Percentiles rank a stretch among this genome's conserved stretches.
Evolutionary conservation across 2,113 vertebrate species (phyloP).

Genomic region (Chloropsis cyanopogon): DNA sequence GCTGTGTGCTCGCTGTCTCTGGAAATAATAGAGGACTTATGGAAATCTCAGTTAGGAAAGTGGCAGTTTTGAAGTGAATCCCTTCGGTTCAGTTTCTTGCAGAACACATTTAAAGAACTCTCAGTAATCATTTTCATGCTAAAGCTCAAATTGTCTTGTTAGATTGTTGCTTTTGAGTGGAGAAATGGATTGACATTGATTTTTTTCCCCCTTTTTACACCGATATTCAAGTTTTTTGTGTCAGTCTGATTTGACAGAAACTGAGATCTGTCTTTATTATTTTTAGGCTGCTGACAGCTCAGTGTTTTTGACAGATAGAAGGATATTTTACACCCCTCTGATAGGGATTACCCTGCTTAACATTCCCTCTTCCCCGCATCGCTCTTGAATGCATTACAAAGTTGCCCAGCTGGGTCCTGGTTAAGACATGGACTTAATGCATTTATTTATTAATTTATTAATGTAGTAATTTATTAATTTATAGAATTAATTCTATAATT

Average conservation of each 20-base stretch:
- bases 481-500: no score
- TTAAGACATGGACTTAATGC: accelerated
- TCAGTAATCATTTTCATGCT: background rate
- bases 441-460: background rate
- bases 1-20: background rate
- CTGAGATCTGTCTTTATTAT: conserved; percentile 1
- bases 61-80: background rate
- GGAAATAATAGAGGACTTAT: background rate
- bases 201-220: background rate
- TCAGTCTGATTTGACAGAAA: conserved; percentile 19
- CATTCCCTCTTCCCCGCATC: background rate
- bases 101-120: background rate
- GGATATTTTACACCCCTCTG: background rate
- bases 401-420: background rate
- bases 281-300: background rate
- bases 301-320: background rate
- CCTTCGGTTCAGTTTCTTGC: background rate
- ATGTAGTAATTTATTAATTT: no score
- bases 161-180: background rate
- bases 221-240: background rate
- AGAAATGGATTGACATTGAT: background rate
- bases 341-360: background rate
- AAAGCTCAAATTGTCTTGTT: conserved; percentile 4
- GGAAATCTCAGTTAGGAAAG: background rate
- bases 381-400: background rate